A percentile compares a stretch with the other conserved stretches of the same genome.
phyloP scores from a whole-genome alignment of 2,797 vertebrate species.

The Telmatherina bonti region DNA sequence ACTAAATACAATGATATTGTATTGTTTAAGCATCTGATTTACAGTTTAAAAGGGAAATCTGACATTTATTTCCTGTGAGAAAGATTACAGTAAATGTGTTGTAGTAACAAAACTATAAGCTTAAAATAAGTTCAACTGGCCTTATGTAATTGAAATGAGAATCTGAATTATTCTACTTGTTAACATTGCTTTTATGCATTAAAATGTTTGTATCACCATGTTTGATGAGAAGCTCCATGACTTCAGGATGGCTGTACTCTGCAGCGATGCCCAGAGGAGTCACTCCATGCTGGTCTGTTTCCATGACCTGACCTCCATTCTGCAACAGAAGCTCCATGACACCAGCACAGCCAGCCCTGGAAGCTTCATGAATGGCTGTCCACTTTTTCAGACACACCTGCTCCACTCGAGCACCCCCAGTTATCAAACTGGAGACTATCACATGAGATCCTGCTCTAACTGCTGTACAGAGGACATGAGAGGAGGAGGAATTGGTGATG shows the following conservation, averaged over 20 bases:
- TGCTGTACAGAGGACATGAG: conserved; percentile 66
- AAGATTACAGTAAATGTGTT: no score
- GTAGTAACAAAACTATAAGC: no score
- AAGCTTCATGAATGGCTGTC: conserved; percentile 89
- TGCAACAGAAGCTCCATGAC: conserved; percentile 84
- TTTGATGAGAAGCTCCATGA: conserved; percentile 88
- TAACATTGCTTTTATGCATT: no score
- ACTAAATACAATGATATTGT: no score
- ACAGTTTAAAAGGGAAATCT: no score
- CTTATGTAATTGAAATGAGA: no score
- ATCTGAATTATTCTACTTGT: no score
- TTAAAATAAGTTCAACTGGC: no score
- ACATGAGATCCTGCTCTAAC: conserved; percentile 81
- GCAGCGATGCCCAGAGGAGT: conserved; percentile 87
- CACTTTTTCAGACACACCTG: conserved; percentile 86
- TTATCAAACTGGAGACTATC: conserved; percentile 82
- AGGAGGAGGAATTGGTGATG: neutral
- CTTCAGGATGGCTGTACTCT: conserved; percentile 84
- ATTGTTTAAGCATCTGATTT: no score
- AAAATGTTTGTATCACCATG: conserved; percentile 74
- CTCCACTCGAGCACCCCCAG: conserved; percentile 81
- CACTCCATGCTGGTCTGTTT: conserved; percentile 86
- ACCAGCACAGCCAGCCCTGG: conserved; percentile 82
- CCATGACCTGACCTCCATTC: conserved; percentile 79
- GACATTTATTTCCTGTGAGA: no score